Base-by-base conservation (phyloP, 2,113 vertebrate genomes). In the Casuarius casuarius region DNA sequence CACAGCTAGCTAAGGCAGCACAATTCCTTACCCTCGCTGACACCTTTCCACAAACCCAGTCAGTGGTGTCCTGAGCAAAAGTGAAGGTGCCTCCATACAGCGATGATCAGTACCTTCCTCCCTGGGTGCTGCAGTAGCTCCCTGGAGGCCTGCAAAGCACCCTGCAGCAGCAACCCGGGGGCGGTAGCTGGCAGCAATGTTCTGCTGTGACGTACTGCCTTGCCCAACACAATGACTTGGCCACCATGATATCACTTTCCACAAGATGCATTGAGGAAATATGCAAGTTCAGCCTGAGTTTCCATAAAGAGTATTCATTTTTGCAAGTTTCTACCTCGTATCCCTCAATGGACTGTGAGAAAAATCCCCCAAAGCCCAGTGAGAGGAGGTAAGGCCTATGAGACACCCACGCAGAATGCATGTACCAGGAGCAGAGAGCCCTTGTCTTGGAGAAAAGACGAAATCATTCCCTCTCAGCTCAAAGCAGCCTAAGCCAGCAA, bases 221-320 rank as follows among this genome's bases (percentile, higher is more conserved):
- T 15, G 5, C 52, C n/a, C 31, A 42, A 29, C 10, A 19, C 6
- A 35, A 6, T 67, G 58, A 54, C 21, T 29, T 62, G 68, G 78
- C 75, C 54, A 48, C 3, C 19, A 7, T 28, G 62, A 78, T 74
- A 58, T n/a, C 2, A 52, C 52, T 93, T 84, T 74, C 40, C 40
- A 22, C 35, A 67, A 74, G 23, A 29, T 11, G 11, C 9, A 29
- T 7, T 66, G 31, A 87, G 12, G 7, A 91, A 91, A 77, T 62
- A 77, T 1, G 3, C 0, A 0, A 26, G 4, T 84, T 73, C 6
- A 5, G 9, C 12, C 54, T 0, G 0, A n/a, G 42, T 28, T 80
- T 84, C 44, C 49, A 74, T 49, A 87, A 81, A 87, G 6, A 10
- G 4, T 62, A 12, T 33, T 90, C 7, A 35, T 84, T 75, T 59